These are phyloP conservation scores for Bombyx mandarina DNA, from an alignment of 1,140 invertebrate species.

Conservation along the genomic window DNA sequence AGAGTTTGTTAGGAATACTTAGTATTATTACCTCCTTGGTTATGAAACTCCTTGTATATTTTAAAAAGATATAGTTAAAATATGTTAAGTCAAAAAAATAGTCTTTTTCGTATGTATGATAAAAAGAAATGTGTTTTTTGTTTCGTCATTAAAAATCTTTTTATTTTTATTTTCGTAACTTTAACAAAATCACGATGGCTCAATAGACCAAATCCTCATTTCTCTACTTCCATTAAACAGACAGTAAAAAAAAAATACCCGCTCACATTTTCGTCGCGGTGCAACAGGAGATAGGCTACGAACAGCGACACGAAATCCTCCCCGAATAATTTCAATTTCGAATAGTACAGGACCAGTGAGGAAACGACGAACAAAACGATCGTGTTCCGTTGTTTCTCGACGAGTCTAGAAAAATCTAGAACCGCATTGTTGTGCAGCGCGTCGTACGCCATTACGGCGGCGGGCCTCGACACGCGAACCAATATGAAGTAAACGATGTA, in stretches of 20 bases:
- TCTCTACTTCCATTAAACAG: no score
- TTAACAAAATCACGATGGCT: no score
- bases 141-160: no score
- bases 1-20: no score
- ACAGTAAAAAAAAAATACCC: not conserved
- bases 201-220: no score
- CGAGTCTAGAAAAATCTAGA: not conserved
- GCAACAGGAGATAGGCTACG: conserved; percentile 24
- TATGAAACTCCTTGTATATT: no score
- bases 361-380: conserved; percentile 14
- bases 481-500: conserved; percentile 2
- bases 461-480: not conserved
- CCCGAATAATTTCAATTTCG: conserved; percentile 18
- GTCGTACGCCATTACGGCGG: not conserved
- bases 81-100: no score
- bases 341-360: conserved; percentile 17
- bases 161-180: no score
- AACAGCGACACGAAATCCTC: conserved; percentile 33
- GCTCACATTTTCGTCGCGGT: conserved; percentile 32
- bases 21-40: no score
- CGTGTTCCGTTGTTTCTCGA: not conserved
- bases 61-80: no score
- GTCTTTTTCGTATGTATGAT: no score
- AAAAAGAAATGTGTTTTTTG: no score
- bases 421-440: not conserved